Conservation (phyloP, 2,797 vertebrate genomes). For the Bradypodion ventrale region DNA sequence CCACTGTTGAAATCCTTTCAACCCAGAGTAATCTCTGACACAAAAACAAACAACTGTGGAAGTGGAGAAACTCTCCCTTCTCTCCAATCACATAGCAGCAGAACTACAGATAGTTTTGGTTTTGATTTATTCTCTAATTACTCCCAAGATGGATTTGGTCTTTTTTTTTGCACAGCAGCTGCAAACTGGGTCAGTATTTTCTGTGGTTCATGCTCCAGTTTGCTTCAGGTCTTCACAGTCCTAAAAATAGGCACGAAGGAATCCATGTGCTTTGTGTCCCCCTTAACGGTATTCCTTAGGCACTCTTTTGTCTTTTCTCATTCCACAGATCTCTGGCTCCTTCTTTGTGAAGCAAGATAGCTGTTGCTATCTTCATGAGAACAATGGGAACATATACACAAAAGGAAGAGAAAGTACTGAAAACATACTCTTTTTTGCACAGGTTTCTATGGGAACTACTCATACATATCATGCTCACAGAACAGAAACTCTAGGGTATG, state of each 20-base stretch:
- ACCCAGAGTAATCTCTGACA: too few relatives aligned
- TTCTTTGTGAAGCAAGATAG: constrained; percentile 32
- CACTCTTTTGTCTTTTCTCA: constrained; percentile 1
- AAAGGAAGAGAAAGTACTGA: constrained; percentile 54
- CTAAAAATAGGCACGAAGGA: background rate
- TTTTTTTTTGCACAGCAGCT: background rate
- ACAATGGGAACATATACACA: constrained; percentile 62
- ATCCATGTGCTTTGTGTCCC: background rate
- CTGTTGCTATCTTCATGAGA: constrained; percentile 52
- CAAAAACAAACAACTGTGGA: too few relatives aligned
- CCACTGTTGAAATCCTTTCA: too few relatives aligned
- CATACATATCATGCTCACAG: constrained; percentile 38
- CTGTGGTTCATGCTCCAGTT: background rate
- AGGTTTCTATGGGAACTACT: constrained; percentile 75
- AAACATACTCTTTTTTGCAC: constrained; percentile 60
- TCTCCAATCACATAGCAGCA: too few relatives aligned
- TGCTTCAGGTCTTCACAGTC: background rate
- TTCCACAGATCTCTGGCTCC: background rate
- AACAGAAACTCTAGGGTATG: constrained; percentile 68
- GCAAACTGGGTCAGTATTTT: background rate
- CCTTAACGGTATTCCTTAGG: background rate
- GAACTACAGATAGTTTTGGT: background rate
- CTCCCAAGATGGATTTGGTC: background rate
- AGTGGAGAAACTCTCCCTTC: too few relatives aligned
- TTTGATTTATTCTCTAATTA: background rate